Evolutionary conservation across 1,140 invertebrate species (phyloP), one percentile per base, ranked within the genome.

Genomic region (Danaus melanippus): DNA sequence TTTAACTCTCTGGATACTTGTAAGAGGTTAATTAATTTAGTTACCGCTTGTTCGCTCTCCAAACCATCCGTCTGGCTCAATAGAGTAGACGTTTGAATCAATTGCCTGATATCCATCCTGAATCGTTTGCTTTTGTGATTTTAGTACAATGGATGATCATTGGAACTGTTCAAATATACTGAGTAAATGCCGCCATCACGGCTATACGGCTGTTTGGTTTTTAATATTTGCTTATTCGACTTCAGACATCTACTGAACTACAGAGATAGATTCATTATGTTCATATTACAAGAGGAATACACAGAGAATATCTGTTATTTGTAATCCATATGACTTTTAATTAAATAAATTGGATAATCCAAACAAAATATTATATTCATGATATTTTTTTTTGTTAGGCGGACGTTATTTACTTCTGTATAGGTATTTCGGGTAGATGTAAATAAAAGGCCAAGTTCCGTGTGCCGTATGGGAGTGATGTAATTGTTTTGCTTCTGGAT

Each of bases 401-500:
- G 6, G 4, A 4, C 7, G 2, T 32, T 32, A 32, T 32, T 32
- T 32, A 32, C 21, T 32, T 32, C 2, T 7, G 21, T 32, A 32
- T 32, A 5, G 21, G 4, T 1, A 15, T 3, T 32, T 32, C 21
- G 4, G 6, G 21, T 32, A 32, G 0, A 32, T 32, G 21, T 55
- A 55, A 46, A 54, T 41, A 52, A 59, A 54, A 50, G 21, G 51
- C 12, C 9, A 10, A 50, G 21, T 53, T 50, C 12, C 39, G 43
- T 51, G 50, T 32, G 11, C 61, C 58, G 66, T 50, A 58, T 63
- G 62, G 58, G 53, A 71, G 65, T 62, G 68, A 71, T 67, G 66
- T 75, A 73, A 77, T 81, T 79, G 74, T 81, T 81, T 75, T 74
- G 67, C 59, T 75, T 67, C 62, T 59, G 51, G 61, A 59, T 58